Base-by-base conservation (phyloP, 2,888 invertebrate species). In the Eretmocerus hayati region DNA sequence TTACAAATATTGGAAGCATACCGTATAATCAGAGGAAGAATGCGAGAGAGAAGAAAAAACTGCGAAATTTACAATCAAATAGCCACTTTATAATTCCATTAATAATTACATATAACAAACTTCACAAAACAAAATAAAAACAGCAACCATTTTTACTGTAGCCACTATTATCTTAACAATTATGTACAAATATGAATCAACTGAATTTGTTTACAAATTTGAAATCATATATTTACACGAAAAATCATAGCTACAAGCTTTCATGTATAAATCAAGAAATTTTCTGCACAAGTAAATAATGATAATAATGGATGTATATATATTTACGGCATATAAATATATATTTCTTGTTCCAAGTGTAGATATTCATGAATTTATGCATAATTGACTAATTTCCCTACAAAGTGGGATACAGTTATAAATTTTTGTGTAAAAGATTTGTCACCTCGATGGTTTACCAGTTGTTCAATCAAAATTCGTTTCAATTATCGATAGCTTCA, bases 341-440 rank as follows among this genome's bases (percentile, higher is more conserved):
- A 50, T 41, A 37, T 49, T 48, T 50, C 5, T 41, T 31, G 39
- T 32, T 52, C 20, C 53, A 32, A 51, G 44, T 52, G 41, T 44
- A 46, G 49, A 40, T 53, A 48, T 53, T 46, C 48, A 52, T 53
- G 48, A 48, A 55, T 53, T 51, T 61, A 61, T 52, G 57, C 58
- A 60, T 62, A 56, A 48, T 58, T 52, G 55, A 59, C 60, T 59
- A 56, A 54, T 50, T 58, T 57, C 55, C 57, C 51, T 53, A 56
- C 54, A 50, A 55, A 55, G 49, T 46, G 48, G 50, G 53, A 50
- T 53, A 46, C 43, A 37, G 42, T 50, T 50, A 55, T 42, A 55
- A 53, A 50, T 43, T 53, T 53, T 52, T 48, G 41, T 53, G 49
- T 52, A 53, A 53, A 53, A 55, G 50, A 53, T 47, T 37, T 52